These are phyloP conservation scores for Allophyes oxyacanthae DNA, from an alignment of 2,888 invertebrate genomes.

Conservation along the genomic window DNA sequence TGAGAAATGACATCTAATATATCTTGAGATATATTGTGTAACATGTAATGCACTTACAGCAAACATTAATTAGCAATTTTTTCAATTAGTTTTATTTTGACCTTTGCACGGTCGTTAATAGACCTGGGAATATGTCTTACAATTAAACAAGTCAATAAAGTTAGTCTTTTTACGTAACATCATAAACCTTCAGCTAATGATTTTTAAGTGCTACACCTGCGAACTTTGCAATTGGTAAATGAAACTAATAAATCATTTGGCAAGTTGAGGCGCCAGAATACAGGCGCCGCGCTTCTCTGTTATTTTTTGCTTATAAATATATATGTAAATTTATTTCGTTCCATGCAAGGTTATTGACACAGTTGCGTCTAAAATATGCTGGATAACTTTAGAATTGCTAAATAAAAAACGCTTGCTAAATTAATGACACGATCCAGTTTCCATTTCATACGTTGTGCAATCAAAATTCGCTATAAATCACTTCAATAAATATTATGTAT, in stretches of 20 bases:
- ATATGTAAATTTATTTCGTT: conserved; percentile 81
- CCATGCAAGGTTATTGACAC: conserved; percentile 85
- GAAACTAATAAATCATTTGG: conserved; percentile 64
- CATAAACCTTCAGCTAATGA: conserved; percentile 58
- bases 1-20: conserved; percentile 19
- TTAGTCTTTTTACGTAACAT: conserved; percentile 46
- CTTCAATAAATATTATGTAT: conserved; percentile 51
- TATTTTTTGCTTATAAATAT: conserved; percentile 74
- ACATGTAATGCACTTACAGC: conserved; percentile 26
- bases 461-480: conserved; percentile 67
- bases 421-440: conserved; percentile 77
- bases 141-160: conserved; percentile 55
- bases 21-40: conserved; percentile 47
- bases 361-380: conserved; percentile 76
- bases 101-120: conserved; percentile 53
- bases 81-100: conserved; percentile 46
- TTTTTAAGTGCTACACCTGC: conserved; percentile 46
- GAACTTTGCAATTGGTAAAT: conserved; percentile 50
- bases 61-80: conserved; percentile 35
- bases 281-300: conserved; percentile 48
- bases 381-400: conserved; percentile 76
- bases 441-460: conserved; percentile 66
- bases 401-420: conserved; percentile 76
- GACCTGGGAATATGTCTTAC: conserved; percentile 48
- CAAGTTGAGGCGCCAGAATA: conserved; percentile 62